phyloP scores from a whole-genome alignment of 2,113 vertebrate genomes.

The Podarcis cretensis region DNA sequence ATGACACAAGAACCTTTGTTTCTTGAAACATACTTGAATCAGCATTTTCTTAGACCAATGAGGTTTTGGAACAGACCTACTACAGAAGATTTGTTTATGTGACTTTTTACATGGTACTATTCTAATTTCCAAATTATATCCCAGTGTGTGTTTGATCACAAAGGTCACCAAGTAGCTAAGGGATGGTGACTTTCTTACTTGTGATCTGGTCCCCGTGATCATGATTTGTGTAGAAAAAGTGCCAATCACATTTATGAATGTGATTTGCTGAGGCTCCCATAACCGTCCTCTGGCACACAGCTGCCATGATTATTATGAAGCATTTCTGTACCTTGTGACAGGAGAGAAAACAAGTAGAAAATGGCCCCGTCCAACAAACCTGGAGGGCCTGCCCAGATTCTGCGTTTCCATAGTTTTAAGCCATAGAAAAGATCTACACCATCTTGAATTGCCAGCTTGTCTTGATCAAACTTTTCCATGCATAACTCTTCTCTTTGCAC shows the following conservation, averaged over 20 bases:
- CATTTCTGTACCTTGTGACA: not conserved
- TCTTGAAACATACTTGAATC: constrained; percentile 55
- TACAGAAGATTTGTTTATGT: constrained; percentile 12
- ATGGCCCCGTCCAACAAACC: not conserved
- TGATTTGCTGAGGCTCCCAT: not conserved
- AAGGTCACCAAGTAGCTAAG: not conserved
- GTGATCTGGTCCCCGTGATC: not conserved
- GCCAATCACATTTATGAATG: not conserved
- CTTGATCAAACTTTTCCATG: not conserved
- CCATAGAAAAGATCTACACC: not conserved
- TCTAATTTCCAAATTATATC: constrained; percentile 20
- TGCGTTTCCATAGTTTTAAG: not conserved
- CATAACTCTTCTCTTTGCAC: not conserved
- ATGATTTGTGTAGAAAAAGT: not conserved
- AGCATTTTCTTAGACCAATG: constrained; percentile 32
- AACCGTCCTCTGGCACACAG: no score
- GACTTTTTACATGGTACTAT: not conserved
- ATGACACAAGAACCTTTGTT: not conserved
- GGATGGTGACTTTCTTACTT: not conserved
- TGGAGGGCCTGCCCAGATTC: not conserved
- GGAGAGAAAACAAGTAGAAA: not conserved
- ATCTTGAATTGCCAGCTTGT: not conserved
- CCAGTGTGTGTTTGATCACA: not conserved
- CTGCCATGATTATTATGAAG: no score
- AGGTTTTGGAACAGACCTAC: constrained; percentile 28